Percentiles rank a stretch among this genome's conserved stretches.
Evolutionary conservation across 2,797 vertebrate genomes (phyloP).

Genomic region (Phaenicophaeus curvirostris): DNA sequence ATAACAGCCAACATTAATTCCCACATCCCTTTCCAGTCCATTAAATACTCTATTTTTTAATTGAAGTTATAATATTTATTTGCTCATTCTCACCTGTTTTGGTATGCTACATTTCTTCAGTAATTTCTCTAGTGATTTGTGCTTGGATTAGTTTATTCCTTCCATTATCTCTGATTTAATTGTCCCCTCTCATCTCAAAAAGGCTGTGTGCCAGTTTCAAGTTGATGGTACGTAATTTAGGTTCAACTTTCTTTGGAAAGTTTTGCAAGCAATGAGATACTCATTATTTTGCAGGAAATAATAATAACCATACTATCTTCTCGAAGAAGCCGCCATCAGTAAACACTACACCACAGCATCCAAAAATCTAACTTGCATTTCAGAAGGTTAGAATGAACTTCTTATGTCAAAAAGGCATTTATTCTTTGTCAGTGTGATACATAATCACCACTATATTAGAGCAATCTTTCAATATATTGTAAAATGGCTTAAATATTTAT

Average conservation of each 20-base stretch:
- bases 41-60: slow-evolving; percentile 81
- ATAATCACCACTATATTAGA: slow-evolving; percentile 34
- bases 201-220: slow-evolving; percentile 46
- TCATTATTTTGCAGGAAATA: background rate
- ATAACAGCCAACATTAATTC: slow-evolving; percentile 72
- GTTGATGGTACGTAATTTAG: slow-evolving; percentile 5
- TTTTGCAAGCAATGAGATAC: background rate
- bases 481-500: slow-evolving; percentile 64
- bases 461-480: slow-evolving; percentile 52
- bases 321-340: background rate
- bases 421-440: slow-evolving; percentile 54
- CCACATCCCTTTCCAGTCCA: slow-evolving; percentile 74
- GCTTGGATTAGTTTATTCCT: slow-evolving; percentile 68
- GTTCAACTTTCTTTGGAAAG: slow-evolving; percentile 41
- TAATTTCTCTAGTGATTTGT: slow-evolving; percentile 80
- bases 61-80: slow-evolving; percentile 82
- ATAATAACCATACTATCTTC: background rate
- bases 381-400: slow-evolving; percentile 21
- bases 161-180: slow-evolving; percentile 68
- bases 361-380: slow-evolving; percentile 14
- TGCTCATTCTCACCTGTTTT: slow-evolving; percentile 76
- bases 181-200: slow-evolving; percentile 56
- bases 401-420: slow-evolving; percentile 48
- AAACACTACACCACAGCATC: background rate
- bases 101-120: slow-evolving; percentile 72